phyloP scores from a whole-genome alignment of 2,888 invertebrate genomes.

The Synergus itoensis region DNA sequence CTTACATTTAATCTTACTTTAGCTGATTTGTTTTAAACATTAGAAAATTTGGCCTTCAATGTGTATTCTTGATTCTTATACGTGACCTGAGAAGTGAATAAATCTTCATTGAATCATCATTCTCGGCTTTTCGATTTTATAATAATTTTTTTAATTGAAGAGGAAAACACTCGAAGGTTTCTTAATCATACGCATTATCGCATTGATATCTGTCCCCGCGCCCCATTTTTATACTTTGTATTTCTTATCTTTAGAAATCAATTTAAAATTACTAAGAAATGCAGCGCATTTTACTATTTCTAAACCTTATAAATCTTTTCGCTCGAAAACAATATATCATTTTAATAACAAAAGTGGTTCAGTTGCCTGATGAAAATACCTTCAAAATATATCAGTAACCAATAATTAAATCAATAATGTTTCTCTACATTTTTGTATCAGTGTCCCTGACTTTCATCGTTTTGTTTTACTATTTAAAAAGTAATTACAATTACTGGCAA shows the following conservation, averaged over 20 bases:
- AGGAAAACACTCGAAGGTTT: neutral
- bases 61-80: conserved; percentile 41
- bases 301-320: neutral
- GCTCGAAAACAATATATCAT: neutral
- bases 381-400: too few relatives aligned
- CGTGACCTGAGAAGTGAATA: conserved; percentile 30
- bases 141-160: neutral
- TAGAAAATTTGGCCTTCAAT: conserved; percentile 33
- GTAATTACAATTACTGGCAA: conserved; percentile 52
- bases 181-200: neutral
- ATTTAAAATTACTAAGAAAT: neutral
- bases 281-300: neutral
- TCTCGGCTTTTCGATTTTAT: neutral
- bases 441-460: neutral
- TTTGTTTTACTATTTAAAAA: conserved; percentile 42
- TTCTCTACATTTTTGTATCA: neutral
- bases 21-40: conserved; percentile 24
- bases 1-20: conserved; percentile 20
- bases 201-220: neutral
- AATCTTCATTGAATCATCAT: conserved; percentile 32
- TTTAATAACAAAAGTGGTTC: neutral
- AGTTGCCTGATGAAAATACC: neutral
- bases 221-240: neutral
- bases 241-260: neutral
- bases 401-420: neutral